Conservation (phyloP, 2,888 invertebrate genomes). For the Theristus sp. region DNA sequence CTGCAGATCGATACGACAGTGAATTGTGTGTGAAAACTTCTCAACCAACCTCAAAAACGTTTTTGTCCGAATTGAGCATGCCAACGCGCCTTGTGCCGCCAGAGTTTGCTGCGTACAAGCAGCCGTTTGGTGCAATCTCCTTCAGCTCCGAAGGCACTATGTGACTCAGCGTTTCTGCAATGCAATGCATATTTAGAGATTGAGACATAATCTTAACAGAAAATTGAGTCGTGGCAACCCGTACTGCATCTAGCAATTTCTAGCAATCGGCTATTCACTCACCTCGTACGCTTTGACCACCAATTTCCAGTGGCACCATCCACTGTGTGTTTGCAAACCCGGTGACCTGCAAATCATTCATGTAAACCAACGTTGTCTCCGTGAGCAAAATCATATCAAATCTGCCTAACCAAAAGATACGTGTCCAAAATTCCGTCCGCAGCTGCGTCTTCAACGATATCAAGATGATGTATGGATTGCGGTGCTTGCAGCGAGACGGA, state of each 20-base stretch:
- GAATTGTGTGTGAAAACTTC: too few relatives aligned
- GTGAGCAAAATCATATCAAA: neutral
- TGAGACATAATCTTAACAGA: too few relatives aligned
- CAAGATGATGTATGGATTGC: constrained; percentile 3
- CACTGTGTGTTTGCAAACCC: constrained; percentile 5
- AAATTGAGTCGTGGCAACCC: too few relatives aligned
- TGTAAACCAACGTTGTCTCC: neutral
- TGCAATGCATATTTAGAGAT: too few relatives aligned
- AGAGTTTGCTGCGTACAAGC: neutral
- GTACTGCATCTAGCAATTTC: too few relatives aligned
- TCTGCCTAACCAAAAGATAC: neutral
- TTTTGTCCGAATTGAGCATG: neutral
- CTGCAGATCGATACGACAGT: too few relatives aligned
- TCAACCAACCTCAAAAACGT: neutral
- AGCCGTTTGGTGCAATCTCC: neutral
- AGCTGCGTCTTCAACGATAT: constrained; percentile 1
- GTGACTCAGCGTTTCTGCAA: constrained; percentile 2
- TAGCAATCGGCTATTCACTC: too few relatives aligned
- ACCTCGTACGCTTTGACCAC: neutral
- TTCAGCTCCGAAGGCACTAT: constrained; percentile 4
- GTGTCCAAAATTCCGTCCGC: neutral
- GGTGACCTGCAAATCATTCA: neutral
- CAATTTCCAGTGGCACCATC: constrained; percentile 6
- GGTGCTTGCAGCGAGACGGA: constrained; percentile 3
- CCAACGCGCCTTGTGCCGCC: neutral